Evolutionary conservation across 2,113 vertebrate genomes (phyloP), one percentile per base, ranked within the genome.

Genomic region (Edolisoma coerulescens): DNA sequence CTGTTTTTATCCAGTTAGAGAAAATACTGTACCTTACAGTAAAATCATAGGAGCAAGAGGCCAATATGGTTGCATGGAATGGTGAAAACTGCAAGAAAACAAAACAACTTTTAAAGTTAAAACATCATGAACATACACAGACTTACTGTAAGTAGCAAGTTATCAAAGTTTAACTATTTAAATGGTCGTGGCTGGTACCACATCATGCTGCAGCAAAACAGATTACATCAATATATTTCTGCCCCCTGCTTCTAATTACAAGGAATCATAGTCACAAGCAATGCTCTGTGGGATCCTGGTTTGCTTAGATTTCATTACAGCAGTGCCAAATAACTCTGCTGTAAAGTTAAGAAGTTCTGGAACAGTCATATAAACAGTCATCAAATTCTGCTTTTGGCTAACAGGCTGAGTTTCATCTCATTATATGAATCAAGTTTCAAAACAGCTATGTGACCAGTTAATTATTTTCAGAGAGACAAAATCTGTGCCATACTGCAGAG

Each of bases 31-130:
- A 99, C 99, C 99, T 98, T 96, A 99, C 99, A 60, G 98, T 99
- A 97, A 99, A 99, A 97, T 99, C 99, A 63, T 99, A 99, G 47
- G 99, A 99, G 94, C 99, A 99, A 79, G 99, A 99, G 4, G 98
- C 99, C 97, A 99, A 68, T 89, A 98, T 50, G 1, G 97, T 97
- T 84, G 93, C 93, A 56, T 98, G 98, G 98, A 99, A 99, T 4
- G 99, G 99, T 77, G 99, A 99, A 97, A 99, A 99, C 99, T 99
- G 98, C 28, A 98, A 97, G 73, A 97, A 90, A 95, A 95, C 37
- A 85, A 60, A 71, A 68, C 50, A 68, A 78, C 10, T 71, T 87
- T 61, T 32, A 56, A 89, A 85, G 44, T 76, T 78, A 88, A 73
- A 87, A 47, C 4, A 57, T 11, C 41, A 19, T 50, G 20, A 84